Base-by-base conservation (phyloP, 2,888 invertebrate species). In the Tetragonula carbonaria region DNA sequence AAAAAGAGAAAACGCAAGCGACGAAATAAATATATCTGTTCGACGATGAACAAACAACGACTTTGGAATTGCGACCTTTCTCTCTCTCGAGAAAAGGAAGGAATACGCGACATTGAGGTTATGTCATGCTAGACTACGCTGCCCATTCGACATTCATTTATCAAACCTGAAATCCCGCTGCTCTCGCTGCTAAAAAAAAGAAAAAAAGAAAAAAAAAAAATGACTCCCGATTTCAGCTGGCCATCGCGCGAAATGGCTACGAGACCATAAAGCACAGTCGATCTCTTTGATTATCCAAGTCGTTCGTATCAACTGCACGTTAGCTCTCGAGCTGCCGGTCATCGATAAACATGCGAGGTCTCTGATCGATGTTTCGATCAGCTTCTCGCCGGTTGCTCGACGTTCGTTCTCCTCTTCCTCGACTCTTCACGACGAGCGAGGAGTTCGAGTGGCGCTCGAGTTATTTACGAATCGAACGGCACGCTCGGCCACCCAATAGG, bases 401-500 rank as follows among this genome's bases (percentile, higher is more conserved):
- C 14, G 14, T 14, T 59, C n/a, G 23, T 16, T 6, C 23, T 6
- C 4, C 13, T 6, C 4, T 5, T 33, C 11, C 18, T 62, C 21
- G 13, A 33, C 18, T 65, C 33, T 65, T 33, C 38, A 18, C 5
- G 63, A 65, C 13, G 11, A 33, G 28, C 28, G 51, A 53, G 16
- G 1, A 45, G 45, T 45, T 65, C 50, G 23, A 59, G 18, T 33
- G 38, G 23, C 16, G 21, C 33, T 70, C 70, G 76, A 70, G 16
- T 50, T n/a, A 14, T 67, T 4, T 2, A 50, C 45, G 68, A 68
- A 33, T 50, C 28, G 65, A 75, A 70, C 78, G 65, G 79, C 70
- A 55, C 45, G 50, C 55, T 63, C 28, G 82, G 82, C 82, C 63
- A 65, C 28, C 82, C 82, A 65, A 65, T 57, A 63, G 63, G 57